phyloP scores from a whole-genome alignment of 2,797 vertebrate species.

The Anguilla obscura region DNA sequence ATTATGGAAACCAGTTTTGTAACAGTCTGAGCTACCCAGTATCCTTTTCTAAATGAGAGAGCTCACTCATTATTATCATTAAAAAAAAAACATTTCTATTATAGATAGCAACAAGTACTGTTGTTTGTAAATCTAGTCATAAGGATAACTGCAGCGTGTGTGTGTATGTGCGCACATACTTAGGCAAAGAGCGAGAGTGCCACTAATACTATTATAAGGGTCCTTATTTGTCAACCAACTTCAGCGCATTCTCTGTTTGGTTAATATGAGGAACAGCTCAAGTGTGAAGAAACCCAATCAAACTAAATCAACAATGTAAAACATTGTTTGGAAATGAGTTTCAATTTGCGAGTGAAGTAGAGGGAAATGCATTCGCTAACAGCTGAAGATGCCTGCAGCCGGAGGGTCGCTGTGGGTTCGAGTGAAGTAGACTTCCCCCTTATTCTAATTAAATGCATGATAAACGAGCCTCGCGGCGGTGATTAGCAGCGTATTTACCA shows the following conservation, averaged over 20 bases:
- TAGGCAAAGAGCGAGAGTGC: constrained; percentile 25
- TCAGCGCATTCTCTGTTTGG: constrained; percentile 46
- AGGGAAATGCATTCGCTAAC: constrained; percentile 39
- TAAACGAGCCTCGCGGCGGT: constrained; percentile 37
- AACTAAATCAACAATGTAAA: constrained; percentile 55
- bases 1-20: neutral
- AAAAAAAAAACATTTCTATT: neutral
- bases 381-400: constrained; percentile 29
- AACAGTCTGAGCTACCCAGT: neutral
- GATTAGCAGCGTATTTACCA: constrained; percentile 36
- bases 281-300: constrained; percentile 59
- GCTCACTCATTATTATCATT: neutral
- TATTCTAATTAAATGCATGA: constrained; percentile 15
- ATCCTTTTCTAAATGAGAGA: neutral
- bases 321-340: constrained; percentile 42
- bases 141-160: neutral
- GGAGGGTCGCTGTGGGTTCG: neutral
- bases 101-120: neutral
- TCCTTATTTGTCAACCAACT: constrained; percentile 48
- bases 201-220: constrained; percentile 43
- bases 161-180: neutral
- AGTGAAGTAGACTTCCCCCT: neutral
- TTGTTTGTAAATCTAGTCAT: neutral
- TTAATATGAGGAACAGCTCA: constrained; percentile 39
- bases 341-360: constrained; percentile 48